Conservation (phyloP, 2,797 vertebrate genomes). For the Hirundo rustica region DNA sequence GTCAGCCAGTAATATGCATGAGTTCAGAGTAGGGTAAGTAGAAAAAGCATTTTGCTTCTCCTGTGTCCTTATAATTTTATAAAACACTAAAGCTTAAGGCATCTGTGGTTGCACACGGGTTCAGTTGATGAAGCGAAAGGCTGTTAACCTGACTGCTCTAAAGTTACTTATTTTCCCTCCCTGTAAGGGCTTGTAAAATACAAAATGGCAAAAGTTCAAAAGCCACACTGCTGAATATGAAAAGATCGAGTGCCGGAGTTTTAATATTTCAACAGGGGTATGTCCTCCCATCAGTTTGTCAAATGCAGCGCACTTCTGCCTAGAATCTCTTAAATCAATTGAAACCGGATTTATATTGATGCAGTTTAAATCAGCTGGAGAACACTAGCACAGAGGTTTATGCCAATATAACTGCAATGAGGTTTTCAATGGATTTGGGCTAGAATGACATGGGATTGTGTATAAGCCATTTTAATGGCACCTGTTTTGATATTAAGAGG, state of each 20-base stretch:
- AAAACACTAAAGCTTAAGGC: not conserved
- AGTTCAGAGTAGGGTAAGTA: not conserved
- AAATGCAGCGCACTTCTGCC: not conserved
- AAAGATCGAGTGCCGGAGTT: not conserved
- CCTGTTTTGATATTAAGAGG: not conserved
- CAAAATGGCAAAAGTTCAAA: not conserved
- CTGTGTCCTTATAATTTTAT: not conserved
- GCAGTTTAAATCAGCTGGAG: not conserved
- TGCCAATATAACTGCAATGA: not conserved
- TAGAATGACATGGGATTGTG: not conserved
- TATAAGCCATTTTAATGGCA: not conserved
- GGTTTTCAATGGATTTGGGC: not conserved
- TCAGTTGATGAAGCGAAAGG: not conserved
- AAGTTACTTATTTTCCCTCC: not conserved
- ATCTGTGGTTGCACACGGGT: not conserved
- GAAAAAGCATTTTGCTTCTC: not conserved
- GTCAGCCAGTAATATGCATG: not conserved
- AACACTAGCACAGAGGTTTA: not conserved
- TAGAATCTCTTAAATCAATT: not conserved
- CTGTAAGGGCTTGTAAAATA: not conserved
- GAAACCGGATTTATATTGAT: slow-evolving; percentile 30
- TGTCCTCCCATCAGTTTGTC: not conserved
- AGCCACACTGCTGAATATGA: not conserved
- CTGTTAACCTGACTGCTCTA: not conserved
- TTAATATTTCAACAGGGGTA: not conserved